These are phyloP conservation scores for Resseliella maxima DNA, from an alignment of 2,888 invertebrate species.

Conservation along the genomic window DNA sequence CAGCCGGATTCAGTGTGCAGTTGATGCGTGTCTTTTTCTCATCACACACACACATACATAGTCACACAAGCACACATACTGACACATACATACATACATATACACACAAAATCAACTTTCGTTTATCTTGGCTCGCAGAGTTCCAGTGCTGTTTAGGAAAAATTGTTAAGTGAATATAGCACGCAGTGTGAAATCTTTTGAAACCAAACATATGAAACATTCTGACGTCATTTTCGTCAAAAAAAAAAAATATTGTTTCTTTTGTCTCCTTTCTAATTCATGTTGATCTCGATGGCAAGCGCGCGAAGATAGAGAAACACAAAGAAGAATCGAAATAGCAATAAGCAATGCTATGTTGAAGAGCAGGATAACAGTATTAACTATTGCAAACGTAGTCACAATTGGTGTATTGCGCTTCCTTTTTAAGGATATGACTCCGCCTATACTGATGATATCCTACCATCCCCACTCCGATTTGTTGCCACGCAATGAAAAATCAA, in stretches of 20 bases:
- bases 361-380: neutral
- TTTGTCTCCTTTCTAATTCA: neutral
- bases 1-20: slow-evolving; percentile 2
- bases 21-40: slow-evolving; percentile 44
- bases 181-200: neutral
- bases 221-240: slow-evolving; percentile 26
- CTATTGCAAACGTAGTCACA: neutral
- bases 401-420: neutral
- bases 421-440: slow-evolving; percentile 36
- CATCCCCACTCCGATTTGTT: neutral
- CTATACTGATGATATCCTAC: neutral
- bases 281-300: neutral
- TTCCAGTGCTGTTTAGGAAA: neutral
- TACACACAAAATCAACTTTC: neutral
- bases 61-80: no score
- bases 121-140: slow-evolving; percentile 1
- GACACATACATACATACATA: neutral
- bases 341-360: neutral
- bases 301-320: neutral
- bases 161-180: neutral
- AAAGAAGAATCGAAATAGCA: neutral
- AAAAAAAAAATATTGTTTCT: neutral
- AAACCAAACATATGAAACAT: slow-evolving; percentile 15
- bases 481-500: neutral
- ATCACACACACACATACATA: neutral